Conservation (phyloP, 2,888 invertebrate genomes). For the Cephalotes varians region DNA sequence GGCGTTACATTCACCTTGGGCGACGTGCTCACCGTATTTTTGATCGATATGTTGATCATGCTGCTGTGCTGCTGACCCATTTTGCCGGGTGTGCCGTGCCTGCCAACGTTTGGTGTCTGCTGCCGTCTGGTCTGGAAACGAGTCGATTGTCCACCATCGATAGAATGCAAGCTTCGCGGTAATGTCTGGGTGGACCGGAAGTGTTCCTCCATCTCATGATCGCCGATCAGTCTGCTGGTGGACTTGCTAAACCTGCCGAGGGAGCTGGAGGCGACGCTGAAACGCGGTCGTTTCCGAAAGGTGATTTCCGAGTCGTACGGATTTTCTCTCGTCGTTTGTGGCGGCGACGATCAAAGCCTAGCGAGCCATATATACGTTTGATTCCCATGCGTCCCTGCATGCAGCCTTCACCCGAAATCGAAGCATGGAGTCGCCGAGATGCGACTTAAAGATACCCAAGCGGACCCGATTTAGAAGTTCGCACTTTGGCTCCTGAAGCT, state of each 20-base stretch:
- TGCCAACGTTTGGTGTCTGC: neutral
- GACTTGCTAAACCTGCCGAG: slow-evolving; percentile 94
- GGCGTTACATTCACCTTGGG: slow-evolving; percentile 59
- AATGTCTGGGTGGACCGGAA: slow-evolving; percentile 91
- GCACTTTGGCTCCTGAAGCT: slow-evolving; percentile 39
- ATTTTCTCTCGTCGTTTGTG: slow-evolving; percentile 35
- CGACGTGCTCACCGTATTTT: slow-evolving; percentile 85
- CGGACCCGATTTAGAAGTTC: slow-evolving; percentile 32
- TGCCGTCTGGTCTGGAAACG: slow-evolving; percentile 32
- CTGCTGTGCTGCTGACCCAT: slow-evolving; percentile 81
- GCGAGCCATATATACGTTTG: slow-evolving; percentile 16
- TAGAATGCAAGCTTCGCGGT: slow-evolving; percentile 88
- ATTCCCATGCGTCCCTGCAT: slow-evolving; percentile 63
- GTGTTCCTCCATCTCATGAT: slow-evolving; percentile 87
- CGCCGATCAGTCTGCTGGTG: slow-evolving; percentile 89
- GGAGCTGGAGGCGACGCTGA: slow-evolving; percentile 90
- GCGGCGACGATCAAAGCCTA: slow-evolving; percentile 37
- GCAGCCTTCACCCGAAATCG: slow-evolving; percentile 69
- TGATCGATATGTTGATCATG: slow-evolving; percentile 89
- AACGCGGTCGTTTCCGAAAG: slow-evolving; percentile 81
- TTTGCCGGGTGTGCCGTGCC: slow-evolving; percentile 54
- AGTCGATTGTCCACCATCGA: slow-evolving; percentile 84
- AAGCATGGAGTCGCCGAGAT: slow-evolving; percentile 48
- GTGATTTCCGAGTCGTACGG: slow-evolving; percentile 35
- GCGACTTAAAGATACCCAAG: slow-evolving; percentile 39